A percentile compares a stretch with the other conserved stretches of the same genome.
phyloP scores from a whole-genome alignment of 37 sponge, comb jelly and placozoan species.

The Hormiphora californensis region DNA sequence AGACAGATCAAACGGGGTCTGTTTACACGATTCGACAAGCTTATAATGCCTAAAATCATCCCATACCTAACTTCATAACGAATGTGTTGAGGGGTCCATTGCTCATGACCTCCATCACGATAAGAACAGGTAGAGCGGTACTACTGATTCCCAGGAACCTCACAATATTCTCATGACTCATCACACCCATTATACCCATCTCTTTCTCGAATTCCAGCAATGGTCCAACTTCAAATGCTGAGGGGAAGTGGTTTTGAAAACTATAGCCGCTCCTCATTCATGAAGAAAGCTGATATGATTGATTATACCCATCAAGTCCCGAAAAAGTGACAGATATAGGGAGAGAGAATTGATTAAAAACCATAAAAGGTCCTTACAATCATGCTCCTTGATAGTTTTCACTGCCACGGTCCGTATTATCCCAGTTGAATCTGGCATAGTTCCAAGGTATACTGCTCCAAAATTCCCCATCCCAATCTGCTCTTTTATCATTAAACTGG shows the following conservation, averaged over 20 bases:
- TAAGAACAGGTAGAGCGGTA: not conserved
- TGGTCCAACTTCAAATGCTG: not conserved
- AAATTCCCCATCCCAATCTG: not conserved
- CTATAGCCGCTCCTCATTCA: no score
- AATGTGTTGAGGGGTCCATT: not conserved
- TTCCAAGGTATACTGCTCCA: not conserved
- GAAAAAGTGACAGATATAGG: no score
- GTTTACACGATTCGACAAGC: no score
- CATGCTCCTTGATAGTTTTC: slow-evolving; percentile 19
- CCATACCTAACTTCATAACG: not conserved
- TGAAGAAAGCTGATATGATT: no score
- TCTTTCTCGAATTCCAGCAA: slow-evolving; percentile 29
- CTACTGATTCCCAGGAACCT: not conserved
- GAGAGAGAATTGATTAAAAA: no score
- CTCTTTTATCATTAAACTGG: not conserved
- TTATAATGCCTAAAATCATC: no score
- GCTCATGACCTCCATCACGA: not conserved
- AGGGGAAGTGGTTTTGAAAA: no score
- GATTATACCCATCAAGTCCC: no score
- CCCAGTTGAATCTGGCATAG: not conserved
- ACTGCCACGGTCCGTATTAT: not conserved
- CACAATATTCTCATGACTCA: not conserved
- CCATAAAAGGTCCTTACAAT: no score
- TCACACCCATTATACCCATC: not conserved
- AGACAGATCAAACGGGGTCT: no score